These are phyloP conservation scores for Euleptes europaea DNA, from an alignment of 2,113 vertebrate genomes.

Conservation along the genomic window DNA sequence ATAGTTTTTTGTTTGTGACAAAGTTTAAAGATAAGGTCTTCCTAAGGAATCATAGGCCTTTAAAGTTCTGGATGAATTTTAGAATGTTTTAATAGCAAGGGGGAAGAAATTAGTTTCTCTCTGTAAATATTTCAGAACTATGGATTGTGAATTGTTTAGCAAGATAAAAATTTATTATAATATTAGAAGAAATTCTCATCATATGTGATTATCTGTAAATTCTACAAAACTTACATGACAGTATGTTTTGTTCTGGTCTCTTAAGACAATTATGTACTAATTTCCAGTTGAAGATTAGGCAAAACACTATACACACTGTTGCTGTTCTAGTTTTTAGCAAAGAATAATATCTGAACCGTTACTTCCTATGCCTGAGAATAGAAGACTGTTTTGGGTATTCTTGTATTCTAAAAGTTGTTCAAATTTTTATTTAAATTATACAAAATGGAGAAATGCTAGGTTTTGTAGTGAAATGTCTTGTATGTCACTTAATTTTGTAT, in stretches of 20 bases:
- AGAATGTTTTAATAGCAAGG: not conserved
- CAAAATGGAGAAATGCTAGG: not conserved
- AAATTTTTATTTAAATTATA: not conserved
- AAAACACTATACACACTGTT: not conserved
- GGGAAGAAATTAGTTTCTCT: not conserved
- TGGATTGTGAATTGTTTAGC: not conserved
- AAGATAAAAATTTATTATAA: not conserved
- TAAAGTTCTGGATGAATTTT: not conserved
- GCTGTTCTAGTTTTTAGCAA: not conserved
- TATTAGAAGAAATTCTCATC: not conserved
- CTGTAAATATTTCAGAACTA: not conserved
- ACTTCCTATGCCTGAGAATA: not conserved
- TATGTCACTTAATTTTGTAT: not conserved
- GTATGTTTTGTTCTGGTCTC: not conserved
- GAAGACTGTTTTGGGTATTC: not conserved
- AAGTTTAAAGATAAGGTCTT: not conserved
- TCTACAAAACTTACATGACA: not conserved
- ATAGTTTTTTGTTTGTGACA: not conserved
- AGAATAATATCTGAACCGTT: not conserved
- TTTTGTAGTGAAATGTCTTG: not conserved
- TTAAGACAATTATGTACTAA: not conserved
- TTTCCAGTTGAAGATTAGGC: not conserved
- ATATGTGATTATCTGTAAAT: not conserved
- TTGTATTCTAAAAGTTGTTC: too few species aligned
- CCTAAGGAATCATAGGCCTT: not conserved